Percentiles rank a stretch among this genome's conserved stretches.
Evolutionary conservation across 2,797 vertebrate species (phyloP).

Genomic region (Hippocampus kuda): DNA sequence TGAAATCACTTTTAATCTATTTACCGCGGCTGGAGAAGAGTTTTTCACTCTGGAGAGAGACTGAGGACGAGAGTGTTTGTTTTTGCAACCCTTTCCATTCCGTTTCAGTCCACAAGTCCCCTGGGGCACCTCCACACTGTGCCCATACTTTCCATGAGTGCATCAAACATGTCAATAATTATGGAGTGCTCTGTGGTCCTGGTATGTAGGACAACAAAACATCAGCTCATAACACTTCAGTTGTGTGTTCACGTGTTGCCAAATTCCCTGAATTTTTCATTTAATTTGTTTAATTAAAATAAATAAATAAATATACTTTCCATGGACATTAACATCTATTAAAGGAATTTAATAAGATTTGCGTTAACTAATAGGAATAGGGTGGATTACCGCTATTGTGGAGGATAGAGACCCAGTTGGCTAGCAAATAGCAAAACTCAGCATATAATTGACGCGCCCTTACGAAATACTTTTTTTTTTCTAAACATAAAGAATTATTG

Average conservation of each 20-base stretch:
- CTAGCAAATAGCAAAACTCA: neutral
- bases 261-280: too few relatives aligned
- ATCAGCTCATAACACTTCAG: constrained; percentile 3
- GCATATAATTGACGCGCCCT: too few relatives aligned
- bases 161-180: constrained; percentile 78
- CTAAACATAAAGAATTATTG: too few relatives aligned
- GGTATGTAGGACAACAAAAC: constrained; percentile 28
- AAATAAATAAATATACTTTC: neutral
- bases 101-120: constrained; percentile 60
- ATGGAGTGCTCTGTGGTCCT: constrained; percentile 57
- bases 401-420: too few relatives aligned
- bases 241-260: neutral
- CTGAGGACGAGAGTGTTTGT: constrained; percentile 21
- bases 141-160: constrained; percentile 67
- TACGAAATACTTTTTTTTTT: too few relatives aligned
- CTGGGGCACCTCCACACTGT: constrained; percentile 66
- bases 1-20: constrained; percentile 66
- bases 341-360: neutral
- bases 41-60: constrained; percentile 16
- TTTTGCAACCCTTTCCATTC: constrained; percentile 72
- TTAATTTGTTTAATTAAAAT: too few relatives aligned
- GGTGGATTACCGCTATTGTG: too few relatives aligned
- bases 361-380: neutral
- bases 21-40: constrained; percentile 44
- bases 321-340: neutral